phyloP scores from a whole-genome alignment of 37 sponge, comb jelly and placozoan genomes.

The Theonella swinhoei region DNA sequence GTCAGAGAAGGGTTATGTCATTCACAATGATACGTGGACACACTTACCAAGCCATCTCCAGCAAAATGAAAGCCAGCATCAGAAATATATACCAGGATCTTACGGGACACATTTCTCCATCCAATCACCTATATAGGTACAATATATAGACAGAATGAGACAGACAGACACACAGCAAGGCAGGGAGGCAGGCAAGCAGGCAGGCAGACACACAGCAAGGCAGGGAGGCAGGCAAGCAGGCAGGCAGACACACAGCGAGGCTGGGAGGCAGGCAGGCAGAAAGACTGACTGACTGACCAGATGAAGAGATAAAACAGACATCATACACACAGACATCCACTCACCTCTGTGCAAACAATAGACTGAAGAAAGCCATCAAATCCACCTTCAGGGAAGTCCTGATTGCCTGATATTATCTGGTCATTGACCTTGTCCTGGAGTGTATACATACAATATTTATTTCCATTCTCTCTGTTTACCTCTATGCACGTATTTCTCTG shows the following conservation, averaged over 20 bases:
- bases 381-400: slow-evolving; percentile 77
- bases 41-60: slow-evolving; percentile 78
- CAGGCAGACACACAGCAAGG: too few relatives aligned
- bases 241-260: too few relatives aligned
- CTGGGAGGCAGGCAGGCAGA: background rate
- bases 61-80: slow-evolving; percentile 87
- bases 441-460: background rate
- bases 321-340: too few relatives aligned
- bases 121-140: slow-evolving; percentile 67
- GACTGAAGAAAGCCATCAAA: slow-evolving; percentile 83
- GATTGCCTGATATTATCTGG: slow-evolving; percentile 48
- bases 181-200: too few relatives aligned
- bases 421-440: slow-evolving; percentile 26
- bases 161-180: too few relatives aligned
- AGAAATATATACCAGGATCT: slow-evolving; percentile 65
- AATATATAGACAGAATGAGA: background rate
- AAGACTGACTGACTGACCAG: background rate
- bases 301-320: too few relatives aligned
- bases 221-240: too few relatives aligned
- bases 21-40: background rate
- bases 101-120: slow-evolving; percentile 75
- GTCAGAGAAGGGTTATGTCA: background rate
- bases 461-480: background rate
- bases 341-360: slow-evolving; percentile 58
- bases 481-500: background rate